Evolutionary conservation across 2,797 vertebrate genomes (phyloP), one percentile per base, ranked within the genome.

Genomic region (Pantherophis vulpinus): DNA sequence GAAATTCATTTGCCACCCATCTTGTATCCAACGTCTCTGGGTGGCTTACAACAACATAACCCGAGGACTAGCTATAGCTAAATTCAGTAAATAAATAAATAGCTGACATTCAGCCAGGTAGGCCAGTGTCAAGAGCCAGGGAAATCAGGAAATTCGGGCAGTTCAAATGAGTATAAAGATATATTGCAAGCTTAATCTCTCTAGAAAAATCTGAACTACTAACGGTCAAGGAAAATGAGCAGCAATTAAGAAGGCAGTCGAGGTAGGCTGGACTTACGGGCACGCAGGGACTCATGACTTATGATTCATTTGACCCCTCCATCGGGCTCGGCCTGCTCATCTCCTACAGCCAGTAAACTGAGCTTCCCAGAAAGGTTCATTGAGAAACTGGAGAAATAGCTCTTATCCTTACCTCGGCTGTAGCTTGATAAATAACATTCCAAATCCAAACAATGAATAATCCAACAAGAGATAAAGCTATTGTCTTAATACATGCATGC

Each of bases 381-480:
- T 83, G 74, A 83, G 37, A 42, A 47, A 47, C 74, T 74, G 3
- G 70, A 74, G 70, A 37, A 74, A 74, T 10, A 37, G 37, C 74
- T 25, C 74, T 83, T 25, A 47, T 47, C 74, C 10, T 47, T 12
- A 83, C 37, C 37, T 83, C 74, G 0, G 2, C 37, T 83, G 10
- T 25, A 25, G 42, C 74, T 83, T 47, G 86, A 56, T 90, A 87
- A 23, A 70, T 13, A 90, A 87, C 54, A 58, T 25, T 37, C 16
- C 56, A 60, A 32, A 83, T 58, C 95, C 89, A 93, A 79, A 66
- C 93, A 92, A 89, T 87, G 51, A 94, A 54, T 63, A 91, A 60
- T 86, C 94, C 89, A 55, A 89, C 92, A 5, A 37, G 93, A 83
- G 92, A 94, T 91, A 54, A 94, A 87, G 88, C 0, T 0, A 47